Evolutionary conservation across 2,888 invertebrate genomes (phyloP).

Genomic region (Torymus auratus): DNA sequence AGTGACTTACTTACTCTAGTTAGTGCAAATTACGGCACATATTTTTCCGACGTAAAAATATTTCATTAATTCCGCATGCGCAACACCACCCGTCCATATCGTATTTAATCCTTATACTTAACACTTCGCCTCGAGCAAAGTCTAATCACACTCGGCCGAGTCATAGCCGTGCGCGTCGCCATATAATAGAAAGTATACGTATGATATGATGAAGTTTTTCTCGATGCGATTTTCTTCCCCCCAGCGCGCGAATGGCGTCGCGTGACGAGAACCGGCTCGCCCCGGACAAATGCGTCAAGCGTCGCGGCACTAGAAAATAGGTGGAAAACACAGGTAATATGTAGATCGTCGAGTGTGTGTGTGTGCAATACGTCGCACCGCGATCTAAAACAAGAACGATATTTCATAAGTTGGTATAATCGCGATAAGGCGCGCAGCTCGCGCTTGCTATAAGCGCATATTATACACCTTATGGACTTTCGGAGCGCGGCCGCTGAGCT

Average conservation of each 20-base stretch:
- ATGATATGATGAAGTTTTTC: not conserved
- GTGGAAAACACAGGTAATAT: constrained; percentile 33
- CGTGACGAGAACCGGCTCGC: constrained; percentile 31
- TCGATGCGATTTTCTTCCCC: not conserved
- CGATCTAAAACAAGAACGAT: constrained; percentile 14
- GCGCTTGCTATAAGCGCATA: not conserved
- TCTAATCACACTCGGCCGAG: no score
- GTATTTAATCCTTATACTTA: no score
- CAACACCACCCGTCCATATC: no score
- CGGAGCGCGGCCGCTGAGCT: not conserved
- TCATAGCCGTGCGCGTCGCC: not conserved
- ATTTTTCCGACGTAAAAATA: no score
- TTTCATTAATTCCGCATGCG: no score
- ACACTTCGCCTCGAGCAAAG: no score
- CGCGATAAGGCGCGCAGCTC: constrained; percentile 28
- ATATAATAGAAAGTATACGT: constrained; percentile 26
- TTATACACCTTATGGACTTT: constrained; percentile 9
- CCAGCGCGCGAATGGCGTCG: constrained; percentile 1
- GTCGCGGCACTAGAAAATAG: constrained; percentile 11
- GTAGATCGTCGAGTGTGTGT: not conserved
- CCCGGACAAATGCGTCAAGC: not conserved
- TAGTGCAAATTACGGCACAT: no score
- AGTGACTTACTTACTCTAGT: no score
- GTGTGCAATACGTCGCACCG: not conserved
- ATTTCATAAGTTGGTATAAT: constrained; percentile 38